Percentiles rank a stretch among this genome's conserved stretches.
Evolutionary conservation across 2,113 vertebrate species (phyloP).

Genomic region (Nothoprocta perdicaria): DNA sequence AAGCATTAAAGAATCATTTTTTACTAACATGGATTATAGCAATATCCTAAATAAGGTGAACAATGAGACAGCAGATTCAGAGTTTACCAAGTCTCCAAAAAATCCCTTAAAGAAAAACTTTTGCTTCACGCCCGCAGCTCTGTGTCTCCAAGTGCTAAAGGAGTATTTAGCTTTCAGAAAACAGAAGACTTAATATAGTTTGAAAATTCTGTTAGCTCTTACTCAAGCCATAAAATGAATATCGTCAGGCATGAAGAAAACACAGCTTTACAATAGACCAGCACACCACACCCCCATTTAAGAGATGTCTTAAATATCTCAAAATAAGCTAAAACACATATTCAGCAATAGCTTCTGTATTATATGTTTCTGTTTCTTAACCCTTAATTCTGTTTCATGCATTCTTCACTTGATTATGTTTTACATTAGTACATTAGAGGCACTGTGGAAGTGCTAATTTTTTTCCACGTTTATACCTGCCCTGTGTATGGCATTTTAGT

Average conservation of each 20-base stretch:
- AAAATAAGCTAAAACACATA: conserved; percentile 28
- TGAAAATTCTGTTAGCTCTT: conserved; percentile 59
- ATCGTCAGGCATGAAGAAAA: conserved; percentile 17
- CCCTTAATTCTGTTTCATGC: too few relatives aligned
- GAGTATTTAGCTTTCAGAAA: conserved; percentile 38
- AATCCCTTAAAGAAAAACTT: conserved; percentile 53
- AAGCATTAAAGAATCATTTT: not conserved
- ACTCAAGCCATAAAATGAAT: conserved; percentile 25
- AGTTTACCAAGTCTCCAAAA: not conserved
- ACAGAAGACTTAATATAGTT: conserved; percentile 28
- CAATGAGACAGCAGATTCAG: not conserved
- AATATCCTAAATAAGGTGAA: conserved; percentile 13
- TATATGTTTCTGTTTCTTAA: not conserved
- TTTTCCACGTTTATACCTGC: not conserved
- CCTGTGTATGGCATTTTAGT: not conserved
- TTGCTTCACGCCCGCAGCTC: conserved; percentile 45
- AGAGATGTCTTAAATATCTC: not conserved
- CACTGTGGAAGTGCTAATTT: not conserved
- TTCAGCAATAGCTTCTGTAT: not conserved
- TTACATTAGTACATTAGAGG: not conserved
- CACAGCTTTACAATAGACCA: conserved; percentile 35
- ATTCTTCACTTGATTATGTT: not conserved
- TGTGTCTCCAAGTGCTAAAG: conserved; percentile 49
- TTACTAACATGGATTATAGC: not conserved
- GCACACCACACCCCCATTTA: not conserved